Evolutionary conservation across 2,113 vertebrate species (phyloP), one percentile per base, ranked within the genome.

Genomic region (Lophius piscatorius): DNA sequence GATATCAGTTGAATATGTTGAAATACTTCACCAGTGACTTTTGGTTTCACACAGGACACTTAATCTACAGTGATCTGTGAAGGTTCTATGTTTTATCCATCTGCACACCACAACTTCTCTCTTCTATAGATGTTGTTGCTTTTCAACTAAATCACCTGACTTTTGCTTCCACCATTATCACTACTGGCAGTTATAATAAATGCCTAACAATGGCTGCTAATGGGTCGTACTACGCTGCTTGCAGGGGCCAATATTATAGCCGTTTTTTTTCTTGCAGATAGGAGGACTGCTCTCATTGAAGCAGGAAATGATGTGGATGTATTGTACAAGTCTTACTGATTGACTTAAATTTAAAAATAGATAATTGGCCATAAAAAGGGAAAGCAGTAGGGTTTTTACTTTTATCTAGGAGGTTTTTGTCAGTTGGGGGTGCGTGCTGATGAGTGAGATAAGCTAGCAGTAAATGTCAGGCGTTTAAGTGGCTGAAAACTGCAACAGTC

Each of bases 401-500:
- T 80, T 77, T 63, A 49, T 24, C 5, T 1, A n/a, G 10, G 13
- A 46, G 7, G 13, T 45, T 60, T 39, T 9, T 54, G 22, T 35
- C 44, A 51, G 41, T 22, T 35, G 44, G 34, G 36, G 36, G 31
- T 76, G 11, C 29, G 22, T 17, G 4, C 23, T 29, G 41, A 33
- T 29, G 12, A 75, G 6, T 49, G 36, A 36, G 2, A 49, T 17
- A 17, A 45, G 20, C 62, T 21, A 17, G 29, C 17, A 17, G 52
- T 22, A 70, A 75, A 80, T 81, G 60, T 72, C 68, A 63, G 24
- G 24, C 1, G 1, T 28, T 38, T 63, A 20, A 65, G 3, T 47
- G 29, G 23, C 21, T 56, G 22, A 41, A 16, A 58, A 22, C 16
- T 12, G 4, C 11, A 44, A 13, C 13, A 63, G 9, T 42, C 5